These are phyloP conservation scores for Gryllus bimaculatus DNA, from an alignment of 1,140 invertebrate genomes.

Conservation along the genomic window DNA sequence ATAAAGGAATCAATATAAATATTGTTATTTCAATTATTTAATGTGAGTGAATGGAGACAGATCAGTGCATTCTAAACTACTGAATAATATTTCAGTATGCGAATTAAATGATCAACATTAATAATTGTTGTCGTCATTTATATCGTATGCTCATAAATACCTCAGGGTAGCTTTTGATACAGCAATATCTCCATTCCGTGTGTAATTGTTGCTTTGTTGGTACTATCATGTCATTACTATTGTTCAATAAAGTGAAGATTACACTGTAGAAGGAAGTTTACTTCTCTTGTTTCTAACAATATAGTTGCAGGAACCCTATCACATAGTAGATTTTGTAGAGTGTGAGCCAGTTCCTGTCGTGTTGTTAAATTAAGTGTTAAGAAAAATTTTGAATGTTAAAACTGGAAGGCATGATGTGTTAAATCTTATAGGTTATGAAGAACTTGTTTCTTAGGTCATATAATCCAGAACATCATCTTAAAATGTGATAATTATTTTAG, in stretches of 20 bases:
- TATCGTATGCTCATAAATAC: slow-evolving; percentile 1
- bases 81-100: not conserved
- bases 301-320: not conserved
- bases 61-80: slow-evolving; percentile 4
- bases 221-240: not conserved
- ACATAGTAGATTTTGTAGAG: not conserved
- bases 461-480: no score
- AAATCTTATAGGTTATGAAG: no score
- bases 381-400: not conserved
- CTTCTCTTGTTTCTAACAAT: not conserved
- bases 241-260: slow-evolving; percentile 2
- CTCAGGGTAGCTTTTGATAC: slow-evolving; percentile 3
- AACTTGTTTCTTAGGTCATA: no score
- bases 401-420: not conserved
- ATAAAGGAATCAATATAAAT: not conserved
- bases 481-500: no score
- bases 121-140: not conserved
- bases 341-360: not conserved
- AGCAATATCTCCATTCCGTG: slow-evolving; percentile 1
- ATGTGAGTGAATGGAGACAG: not conserved
- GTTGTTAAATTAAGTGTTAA: not conserved
- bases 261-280: not conserved
- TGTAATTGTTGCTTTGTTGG: not conserved
- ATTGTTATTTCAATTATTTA: not conserved
- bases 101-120: not conserved